phyloP scores from a whole-genome alignment of 2,797 vertebrate genomes.

The Hirundo rustica region DNA sequence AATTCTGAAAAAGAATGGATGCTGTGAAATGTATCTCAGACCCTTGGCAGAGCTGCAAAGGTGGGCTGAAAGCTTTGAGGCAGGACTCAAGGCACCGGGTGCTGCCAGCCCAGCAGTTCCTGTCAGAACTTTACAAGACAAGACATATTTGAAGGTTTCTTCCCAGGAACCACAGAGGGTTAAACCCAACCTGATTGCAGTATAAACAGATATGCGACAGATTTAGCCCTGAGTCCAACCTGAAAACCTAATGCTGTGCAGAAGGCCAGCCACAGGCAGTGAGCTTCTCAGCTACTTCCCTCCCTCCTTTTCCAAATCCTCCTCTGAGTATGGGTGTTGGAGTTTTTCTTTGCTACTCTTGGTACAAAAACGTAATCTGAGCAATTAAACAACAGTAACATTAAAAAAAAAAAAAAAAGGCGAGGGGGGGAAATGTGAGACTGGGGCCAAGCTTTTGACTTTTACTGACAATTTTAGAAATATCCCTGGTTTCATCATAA shows the following conservation, averaged over 20 bases:
- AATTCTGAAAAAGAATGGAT: neutral
- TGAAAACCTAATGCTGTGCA: neutral
- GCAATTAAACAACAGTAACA: neutral
- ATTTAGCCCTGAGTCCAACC: neutral
- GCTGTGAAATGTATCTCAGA: neutral
- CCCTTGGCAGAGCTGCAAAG: neutral
- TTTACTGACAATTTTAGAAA: neutral
- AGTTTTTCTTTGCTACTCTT: neutral
- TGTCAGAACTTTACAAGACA: accelerated
- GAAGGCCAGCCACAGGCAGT: neutral
- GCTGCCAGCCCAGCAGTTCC: neutral
- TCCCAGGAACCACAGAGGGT: neutral
- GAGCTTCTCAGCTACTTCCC: neutral
- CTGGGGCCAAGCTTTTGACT: neutral
- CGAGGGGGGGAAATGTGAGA: accelerated
- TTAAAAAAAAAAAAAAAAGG: neutral
- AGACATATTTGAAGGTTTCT: neutral
- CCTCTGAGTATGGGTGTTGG: neutral
- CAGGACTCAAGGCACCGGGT: neutral
- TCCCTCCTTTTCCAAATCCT: neutral
- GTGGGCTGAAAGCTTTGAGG: neutral
- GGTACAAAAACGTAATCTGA: neutral
- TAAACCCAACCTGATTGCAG: neutral
- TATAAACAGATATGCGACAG: neutral
- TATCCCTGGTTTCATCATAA: neutral